Conservation (phyloP, 2,888 invertebrate genomes). For the Xanthia togata region DNA sequence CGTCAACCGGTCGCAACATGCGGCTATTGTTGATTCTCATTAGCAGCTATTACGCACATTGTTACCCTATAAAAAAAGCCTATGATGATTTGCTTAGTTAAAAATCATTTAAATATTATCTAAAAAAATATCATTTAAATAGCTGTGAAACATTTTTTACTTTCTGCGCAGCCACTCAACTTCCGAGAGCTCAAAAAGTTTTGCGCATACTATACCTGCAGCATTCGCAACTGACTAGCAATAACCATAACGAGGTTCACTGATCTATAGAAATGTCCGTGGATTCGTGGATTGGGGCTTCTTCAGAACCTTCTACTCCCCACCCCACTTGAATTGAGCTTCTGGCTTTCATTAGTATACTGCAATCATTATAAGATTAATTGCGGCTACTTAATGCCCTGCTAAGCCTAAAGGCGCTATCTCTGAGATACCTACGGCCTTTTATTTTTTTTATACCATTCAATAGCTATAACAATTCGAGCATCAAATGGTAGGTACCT, state of each 20-base stretch:
- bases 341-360: not conserved
- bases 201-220: no score
- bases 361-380: not conserved
- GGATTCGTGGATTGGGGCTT: not conserved
- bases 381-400: not conserved
- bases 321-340: not conserved
- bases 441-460: no score
- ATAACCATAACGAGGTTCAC: not conserved
- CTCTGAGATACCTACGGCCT: no score
- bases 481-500: no score
- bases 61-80: not conserved
- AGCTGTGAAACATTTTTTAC: no score
- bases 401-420: no score
- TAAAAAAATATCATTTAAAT: no score
- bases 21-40: not conserved
- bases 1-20: constrained; percentile 18
- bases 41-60: constrained; percentile 10
- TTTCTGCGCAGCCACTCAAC: no score
- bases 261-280: not conserved
- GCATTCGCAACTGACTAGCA: not conserved
- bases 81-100: not conserved
- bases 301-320: not conserved
- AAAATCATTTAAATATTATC: no score
- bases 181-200: no score
- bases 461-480: no score